phyloP scores from a whole-genome alignment of 2,888 invertebrate species.

The Himalopsyche anomala region DNA sequence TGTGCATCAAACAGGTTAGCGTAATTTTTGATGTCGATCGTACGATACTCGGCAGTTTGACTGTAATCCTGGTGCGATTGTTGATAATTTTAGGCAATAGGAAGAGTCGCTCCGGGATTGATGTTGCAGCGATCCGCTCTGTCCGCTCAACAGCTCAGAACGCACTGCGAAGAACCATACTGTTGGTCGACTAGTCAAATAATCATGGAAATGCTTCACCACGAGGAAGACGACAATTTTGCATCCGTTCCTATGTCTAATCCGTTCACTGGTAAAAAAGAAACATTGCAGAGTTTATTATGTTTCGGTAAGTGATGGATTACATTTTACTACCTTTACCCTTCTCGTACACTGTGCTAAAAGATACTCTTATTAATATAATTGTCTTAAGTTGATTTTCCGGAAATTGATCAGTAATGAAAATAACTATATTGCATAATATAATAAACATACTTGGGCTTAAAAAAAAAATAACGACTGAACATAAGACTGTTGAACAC shows the following conservation, averaged over 20 bases:
- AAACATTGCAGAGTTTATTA: constrained; percentile 77
- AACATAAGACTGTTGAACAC: no score
- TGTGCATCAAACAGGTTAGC: constrained; percentile 78
- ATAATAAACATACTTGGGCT: no score
- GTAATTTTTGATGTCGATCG: background rate
- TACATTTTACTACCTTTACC: no score
- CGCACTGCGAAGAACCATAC: constrained; percentile 70
- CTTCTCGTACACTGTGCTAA: no score
- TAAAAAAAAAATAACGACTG: no score
- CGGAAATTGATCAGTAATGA: no score
- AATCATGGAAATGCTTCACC: constrained; percentile 70
- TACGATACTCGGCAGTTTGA: background rate
- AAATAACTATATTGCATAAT: no score
- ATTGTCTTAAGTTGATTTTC: no score
- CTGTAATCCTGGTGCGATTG: background rate
- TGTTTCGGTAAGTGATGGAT: constrained; percentile 74
- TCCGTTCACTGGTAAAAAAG: constrained; percentile 74
- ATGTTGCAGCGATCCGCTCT: constrained; percentile 81
- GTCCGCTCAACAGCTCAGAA: constrained; percentile 78
- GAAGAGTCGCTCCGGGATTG: constrained; percentile 82
- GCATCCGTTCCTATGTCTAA: constrained; percentile 70
- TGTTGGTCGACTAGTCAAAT: constrained; percentile 71
- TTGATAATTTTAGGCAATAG: constrained; percentile 74
- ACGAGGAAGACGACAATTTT: constrained; percentile 71
- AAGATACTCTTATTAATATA: no score